Percentiles rank a stretch among this genome's conserved stretches.
Evolutionary conservation across 1,140 invertebrate species (phyloP).

Genomic region (Elymnias hypermnestra): DNA sequence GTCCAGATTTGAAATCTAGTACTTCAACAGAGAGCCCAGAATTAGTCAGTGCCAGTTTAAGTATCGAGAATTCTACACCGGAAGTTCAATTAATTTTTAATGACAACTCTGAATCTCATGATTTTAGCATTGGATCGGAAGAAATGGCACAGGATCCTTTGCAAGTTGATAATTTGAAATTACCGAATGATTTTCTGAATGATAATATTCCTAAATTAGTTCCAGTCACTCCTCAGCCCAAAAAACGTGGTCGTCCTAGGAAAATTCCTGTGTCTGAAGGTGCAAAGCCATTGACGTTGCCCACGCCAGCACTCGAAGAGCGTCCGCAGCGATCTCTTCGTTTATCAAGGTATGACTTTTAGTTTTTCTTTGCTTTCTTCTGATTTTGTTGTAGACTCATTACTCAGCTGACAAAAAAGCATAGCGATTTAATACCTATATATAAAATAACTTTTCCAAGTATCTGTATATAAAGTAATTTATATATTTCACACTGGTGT

Average conservation of each 20-base stretch:
- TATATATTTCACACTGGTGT: too few species aligned
- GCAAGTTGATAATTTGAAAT: slow-evolving; percentile 50
- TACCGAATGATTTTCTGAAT: slow-evolving; percentile 22
- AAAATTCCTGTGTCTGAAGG: slow-evolving; percentile 61
- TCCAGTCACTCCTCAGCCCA: slow-evolving; percentile 58
- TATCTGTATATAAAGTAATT: too few species aligned
- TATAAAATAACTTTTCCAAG: too few species aligned
- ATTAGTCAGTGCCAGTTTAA: slow-evolving; percentile 34
- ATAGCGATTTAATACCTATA: too few species aligned
- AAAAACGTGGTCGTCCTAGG: slow-evolving; percentile 70
- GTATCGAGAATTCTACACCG: slow-evolving; percentile 42
- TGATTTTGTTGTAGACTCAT: neutral
- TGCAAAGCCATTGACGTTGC: slow-evolving; percentile 41
- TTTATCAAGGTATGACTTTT: slow-evolving; percentile 50
- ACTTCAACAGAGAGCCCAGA: slow-evolving; percentile 60
- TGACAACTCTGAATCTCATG: slow-evolving; percentile 65
- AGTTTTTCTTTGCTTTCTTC: neutral
- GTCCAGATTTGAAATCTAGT: slow-evolving; percentile 56
- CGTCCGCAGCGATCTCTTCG: slow-evolving; percentile 63
- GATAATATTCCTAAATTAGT: slow-evolving; percentile 39
- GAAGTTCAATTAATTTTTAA: slow-evolving; percentile 65
- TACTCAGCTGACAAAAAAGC: too few species aligned
- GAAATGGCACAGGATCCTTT: slow-evolving; percentile 68
- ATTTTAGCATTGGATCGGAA: slow-evolving; percentile 48
- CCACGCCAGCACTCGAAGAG: slow-evolving; percentile 62